Percentiles rank a stretch among this genome's conserved stretches.
These are phyloP conservation scores for Sebastes fasciatus DNA, from an alignment of 2,113 vertebrate species.

Conservation along the genomic window DNA sequence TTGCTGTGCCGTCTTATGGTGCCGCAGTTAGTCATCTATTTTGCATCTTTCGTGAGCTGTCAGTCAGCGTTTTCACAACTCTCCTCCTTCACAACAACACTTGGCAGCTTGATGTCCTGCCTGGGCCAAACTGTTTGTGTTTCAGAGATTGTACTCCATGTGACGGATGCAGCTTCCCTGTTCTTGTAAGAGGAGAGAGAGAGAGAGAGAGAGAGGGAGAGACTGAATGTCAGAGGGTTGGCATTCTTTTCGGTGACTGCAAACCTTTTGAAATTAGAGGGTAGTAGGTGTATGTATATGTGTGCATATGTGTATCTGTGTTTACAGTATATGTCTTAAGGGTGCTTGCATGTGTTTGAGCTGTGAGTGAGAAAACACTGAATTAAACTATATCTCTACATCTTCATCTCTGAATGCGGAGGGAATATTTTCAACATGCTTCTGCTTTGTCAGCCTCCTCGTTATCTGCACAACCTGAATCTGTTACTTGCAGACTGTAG, in stretches of 20 bases:
- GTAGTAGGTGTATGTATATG: neutral
- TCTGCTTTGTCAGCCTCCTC: slow-evolving; percentile 39
- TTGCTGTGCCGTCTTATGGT: slow-evolving; percentile 17
- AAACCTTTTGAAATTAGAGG: slow-evolving; percentile 7
- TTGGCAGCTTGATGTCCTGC: slow-evolving; percentile 47
- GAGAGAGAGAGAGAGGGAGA: neutral
- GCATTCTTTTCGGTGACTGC: neutral
- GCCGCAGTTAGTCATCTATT: slow-evolving; percentile 49
- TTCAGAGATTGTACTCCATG: slow-evolving; percentile 37
- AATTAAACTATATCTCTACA: slow-evolving; percentile 22
- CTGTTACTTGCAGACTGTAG: neutral
- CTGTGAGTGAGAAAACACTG: neutral
- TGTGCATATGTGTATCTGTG: neutral
- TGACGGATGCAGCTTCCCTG: slow-evolving; percentile 41
- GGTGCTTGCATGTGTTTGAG: neutral
- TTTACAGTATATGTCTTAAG: neutral
- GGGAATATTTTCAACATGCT: slow-evolving; percentile 1
- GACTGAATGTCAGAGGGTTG: slow-evolving; percentile 10
- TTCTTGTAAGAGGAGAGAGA: slow-evolving; percentile 27
- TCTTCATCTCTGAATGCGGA: slow-evolving; percentile 7
- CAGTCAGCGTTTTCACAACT: slow-evolving; percentile 54
- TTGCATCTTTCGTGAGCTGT: slow-evolving; percentile 48
- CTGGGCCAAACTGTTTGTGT: slow-evolving; percentile 38
- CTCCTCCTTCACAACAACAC: slow-evolving; percentile 51
- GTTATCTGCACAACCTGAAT: slow-evolving; percentile 34